Conservation (phyloP, 1,140 invertebrate genomes). For the Lordiphosa clarofinis region DNA sequence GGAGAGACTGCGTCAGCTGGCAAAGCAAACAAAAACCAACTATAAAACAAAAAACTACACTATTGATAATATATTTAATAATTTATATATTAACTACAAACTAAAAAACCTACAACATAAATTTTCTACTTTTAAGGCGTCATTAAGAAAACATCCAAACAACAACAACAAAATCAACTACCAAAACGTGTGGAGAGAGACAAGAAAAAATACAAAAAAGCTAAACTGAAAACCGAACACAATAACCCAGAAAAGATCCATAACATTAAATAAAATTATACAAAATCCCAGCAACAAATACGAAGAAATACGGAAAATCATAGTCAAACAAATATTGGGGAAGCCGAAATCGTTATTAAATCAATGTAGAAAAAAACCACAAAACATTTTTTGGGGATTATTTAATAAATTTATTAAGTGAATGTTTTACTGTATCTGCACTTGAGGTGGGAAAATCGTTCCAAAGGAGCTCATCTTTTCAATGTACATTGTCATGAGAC, state of each 20-base stretch:
- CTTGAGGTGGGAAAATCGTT: no score
- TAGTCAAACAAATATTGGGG: constrained; percentile 40
- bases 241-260: constrained; percentile 45
- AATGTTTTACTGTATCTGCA: constrained; percentile 3
- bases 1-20: constrained; percentile 66
- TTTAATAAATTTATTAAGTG: constrained; percentile 58
- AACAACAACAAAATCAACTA: no score
- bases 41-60: constrained; percentile 58
- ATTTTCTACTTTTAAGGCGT: constrained; percentile 54
- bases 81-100: constrained; percentile 72
- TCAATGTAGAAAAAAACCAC: constrained; percentile 37
- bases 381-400: constrained; percentile 42
- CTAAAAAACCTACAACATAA: constrained; percentile 56
- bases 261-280: constrained; percentile 28
- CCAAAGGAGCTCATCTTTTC: no score
- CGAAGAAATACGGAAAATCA: constrained; percentile 26
- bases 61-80: constrained; percentile 74
- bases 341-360: constrained; percentile 44
- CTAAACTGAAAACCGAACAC: background rate
- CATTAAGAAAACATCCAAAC: constrained; percentile 14
- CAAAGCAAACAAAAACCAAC: constrained; percentile 59
- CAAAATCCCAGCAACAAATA: constrained; percentile 18
- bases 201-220: constrained; percentile 2
- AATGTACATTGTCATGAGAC: no score
- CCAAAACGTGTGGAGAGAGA: no score